Base-by-base conservation (phyloP, 2,797 vertebrate genomes). In the Brachyrhaphis roseni region DNA sequence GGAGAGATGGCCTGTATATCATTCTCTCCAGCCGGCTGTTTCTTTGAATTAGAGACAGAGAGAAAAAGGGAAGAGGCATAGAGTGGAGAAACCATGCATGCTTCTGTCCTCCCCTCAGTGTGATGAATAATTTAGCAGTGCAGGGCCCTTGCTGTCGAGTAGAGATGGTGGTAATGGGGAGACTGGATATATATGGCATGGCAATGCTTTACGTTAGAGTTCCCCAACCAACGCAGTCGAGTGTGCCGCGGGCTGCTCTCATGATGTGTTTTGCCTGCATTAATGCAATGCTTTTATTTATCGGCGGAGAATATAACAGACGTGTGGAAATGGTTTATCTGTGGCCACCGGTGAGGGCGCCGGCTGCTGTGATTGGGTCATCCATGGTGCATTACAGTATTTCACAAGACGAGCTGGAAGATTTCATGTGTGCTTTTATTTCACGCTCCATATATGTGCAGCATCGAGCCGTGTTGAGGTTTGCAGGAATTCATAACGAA, bases 101-200 rank as follows among this genome's bases (percentile, higher is more conserved):
- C 91, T 87, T 89, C 91, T 91, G 91, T 90, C 92, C 90, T 92
- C 88, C 88, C 90, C 87, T 92, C 86, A 82, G 87, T 68, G 82
- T 81, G 85, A 94, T 95, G 93, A 95, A 95, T 95, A 94, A 95
- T 95, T 95, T 88, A 95, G 88, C 86, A 91, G 91, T 88, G 90
- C 93, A 88, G 93, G 92, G 92, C 88, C 92, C 92, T 88, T 79
- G 88, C 90, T 90, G 92, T 88, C 86, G 89, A 93, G 90, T 83
- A 45, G 91, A 91, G 92, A 86, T 84, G 90, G 88, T 90, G 91
- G 91, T 94, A 92, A 94, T 94, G 89, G 92, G 87, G 88, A 92
- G 89, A 86, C 90, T 89, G 91, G 89, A 92, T 91, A 87, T 90
- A 91, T 91, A 82, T 73, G 90, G 88, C 90, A 74, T 85, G 90